These are phyloP conservation scores for Hecatera dysodea DNA, from an alignment of 2,888 invertebrate genomes.

Conservation along the genomic window DNA sequence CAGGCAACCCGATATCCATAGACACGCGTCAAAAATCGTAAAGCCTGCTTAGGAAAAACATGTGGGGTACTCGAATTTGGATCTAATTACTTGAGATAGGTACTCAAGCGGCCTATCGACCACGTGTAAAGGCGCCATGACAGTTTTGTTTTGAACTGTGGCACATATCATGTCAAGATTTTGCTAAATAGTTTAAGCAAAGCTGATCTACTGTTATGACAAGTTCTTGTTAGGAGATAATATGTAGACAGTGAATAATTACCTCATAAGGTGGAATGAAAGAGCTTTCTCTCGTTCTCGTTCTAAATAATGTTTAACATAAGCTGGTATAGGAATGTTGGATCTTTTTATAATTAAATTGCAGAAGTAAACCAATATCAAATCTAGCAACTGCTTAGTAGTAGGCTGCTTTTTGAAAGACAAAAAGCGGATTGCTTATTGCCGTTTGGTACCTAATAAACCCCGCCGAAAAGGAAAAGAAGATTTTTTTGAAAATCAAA, in stretches of 20 bases:
- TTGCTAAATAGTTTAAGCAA: background rate
- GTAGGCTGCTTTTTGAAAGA: slow-evolving; percentile 7
- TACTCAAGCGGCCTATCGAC: background rate
- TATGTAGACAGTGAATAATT: slow-evolving; percentile 6
- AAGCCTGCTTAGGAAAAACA: background rate
- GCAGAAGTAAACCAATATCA: background rate
- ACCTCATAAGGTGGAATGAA: background rate
- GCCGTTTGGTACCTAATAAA: background rate
- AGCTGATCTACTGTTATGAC: background rate
- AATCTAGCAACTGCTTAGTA: too few species aligned
- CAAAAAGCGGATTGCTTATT: slow-evolving; percentile 3
- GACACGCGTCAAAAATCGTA: too few species aligned
- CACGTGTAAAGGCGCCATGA: background rate
- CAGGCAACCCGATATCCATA: background rate
- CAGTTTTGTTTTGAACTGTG: background rate
- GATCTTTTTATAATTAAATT: background rate
- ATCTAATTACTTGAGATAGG: background rate
- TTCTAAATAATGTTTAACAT: background rate
- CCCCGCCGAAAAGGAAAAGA: background rate
- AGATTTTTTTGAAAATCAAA: slow-evolving; percentile 7
- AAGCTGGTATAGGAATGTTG: background rate
- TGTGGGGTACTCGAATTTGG: background rate
- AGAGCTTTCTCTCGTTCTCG: background rate
- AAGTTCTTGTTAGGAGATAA: slow-evolving; percentile 11
- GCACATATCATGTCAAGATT: background rate